Evolutionary conservation across 2,888 invertebrate species (phyloP), one percentile per base, ranked within the genome.

Genomic region (Morpho achilles): DNA sequence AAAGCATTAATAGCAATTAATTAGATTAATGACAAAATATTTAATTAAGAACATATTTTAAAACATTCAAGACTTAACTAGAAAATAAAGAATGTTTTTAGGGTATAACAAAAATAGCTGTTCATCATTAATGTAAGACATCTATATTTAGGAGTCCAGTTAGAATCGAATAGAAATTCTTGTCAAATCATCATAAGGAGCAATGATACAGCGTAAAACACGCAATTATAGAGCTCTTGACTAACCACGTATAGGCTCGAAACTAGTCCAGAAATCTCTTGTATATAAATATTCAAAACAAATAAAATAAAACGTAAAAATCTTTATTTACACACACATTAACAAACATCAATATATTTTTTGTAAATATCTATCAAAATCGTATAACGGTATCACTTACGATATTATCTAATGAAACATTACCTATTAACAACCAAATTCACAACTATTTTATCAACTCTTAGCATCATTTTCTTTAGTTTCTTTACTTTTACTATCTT

Each of bases 311-410:
- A 71, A 65, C 71, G 70, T 76, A 81, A 74, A 76, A 74, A 67
- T 61, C 75, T 73, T 82, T 83, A 82, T 80, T 82, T 77, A 79
- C 74, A 79, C 79, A 77, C 76, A 77, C 76, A 75, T 73, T 67
- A 79, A 77, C 74, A 75, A 77, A 79, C 71, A 69, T 61, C 65
- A 63, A 72, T 69, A 59, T 64, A 60, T 58, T 9, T 56, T 45
- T 59, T 53, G 50, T 59, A 48, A 40, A 54, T 46, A 5, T 46
- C 10, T 46, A 61, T 48, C 57, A 59, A 61, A 59, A 32, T 59
- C 46, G 48, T 61, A 55, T 53, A 62, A 58, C 52, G 40, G 39
- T 59, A 63, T 63, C 63, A 63, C 57, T 59, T 60, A 60, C 48
- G 42, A 56, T 43, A 48, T 58, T 58, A 58, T 48, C 10, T 58